Base-by-base conservation (phyloP, 2,797 vertebrate species). In the Scolopax bukidnonensis region DNA sequence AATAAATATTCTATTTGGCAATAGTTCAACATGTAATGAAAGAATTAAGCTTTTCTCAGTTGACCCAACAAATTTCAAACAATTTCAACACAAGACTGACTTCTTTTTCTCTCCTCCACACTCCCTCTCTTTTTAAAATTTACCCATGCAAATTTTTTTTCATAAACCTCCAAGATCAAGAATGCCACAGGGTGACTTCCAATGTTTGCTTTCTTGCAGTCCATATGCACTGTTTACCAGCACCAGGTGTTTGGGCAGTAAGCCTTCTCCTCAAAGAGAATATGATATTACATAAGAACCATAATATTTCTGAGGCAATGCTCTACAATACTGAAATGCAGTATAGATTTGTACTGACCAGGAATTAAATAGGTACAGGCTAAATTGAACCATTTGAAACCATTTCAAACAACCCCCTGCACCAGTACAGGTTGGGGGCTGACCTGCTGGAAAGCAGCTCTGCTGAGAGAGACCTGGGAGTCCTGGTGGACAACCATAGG, bases 31-130 rank as follows among this genome's bases (percentile, higher is more conserved):
- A 47, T 23, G 47, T 23, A 47, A 47, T 47, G 21, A 47, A 47
- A 47, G 11, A 47, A 47, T 21, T 47, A 47, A 23, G 6, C 21
- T 47, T 87, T 28, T 80, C 6, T 1, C 2, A 51, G 6, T 13
- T 32, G 33, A 73, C 2, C 2, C 27, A 48, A 32, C 3, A 3
- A 4, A 0, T 41, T 65, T 60, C 19, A 69, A 69, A 43, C 1
- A 68, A 45, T 65, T 84, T 77, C 19, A 50, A 10, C 8, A 25
- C 9, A 8, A 69, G 8, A 53, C 4, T 61, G 17, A 27, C 25
- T 61, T 77, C 1, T n/a, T 9, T 43, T 61, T 38, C 16, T 71
- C 13, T 70, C 11, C 3, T 19, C 1, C 4, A 11, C 2, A 5
- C 4, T 4, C 9, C 5, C 3, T 48, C 4, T 45, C 4, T 41